phyloP scores from a whole-genome alignment of 2,113 vertebrate species.

The Rhinolophus ferrumequinum region DNA sequence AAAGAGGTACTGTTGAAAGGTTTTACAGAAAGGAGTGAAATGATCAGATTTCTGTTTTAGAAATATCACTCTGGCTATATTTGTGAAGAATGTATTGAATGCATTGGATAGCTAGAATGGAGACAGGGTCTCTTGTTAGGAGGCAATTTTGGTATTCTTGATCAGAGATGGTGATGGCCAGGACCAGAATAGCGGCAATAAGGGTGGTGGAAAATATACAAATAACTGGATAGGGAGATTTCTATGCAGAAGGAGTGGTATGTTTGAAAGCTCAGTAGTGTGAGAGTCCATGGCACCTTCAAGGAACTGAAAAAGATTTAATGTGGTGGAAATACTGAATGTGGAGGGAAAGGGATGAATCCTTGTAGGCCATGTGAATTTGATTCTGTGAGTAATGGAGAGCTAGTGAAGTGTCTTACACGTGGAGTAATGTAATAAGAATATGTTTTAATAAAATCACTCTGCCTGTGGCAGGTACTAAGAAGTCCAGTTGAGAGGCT shows the following conservation, averaged over 20 bases:
- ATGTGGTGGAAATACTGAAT: background rate
- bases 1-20: background rate
- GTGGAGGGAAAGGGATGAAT: background rate
- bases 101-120: background rate
- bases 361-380: background rate
- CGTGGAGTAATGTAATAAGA: background rate
- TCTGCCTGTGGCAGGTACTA: background rate
- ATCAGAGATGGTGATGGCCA: background rate
- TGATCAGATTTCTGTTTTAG: background rate
- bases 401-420: background rate
- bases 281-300: background rate
- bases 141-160: background rate
- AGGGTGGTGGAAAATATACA: background rate
- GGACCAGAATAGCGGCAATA: background rate
- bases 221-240: background rate
- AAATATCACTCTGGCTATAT: background rate
- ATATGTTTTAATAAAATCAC: background rate
- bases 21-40: background rate
- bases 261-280: background rate
- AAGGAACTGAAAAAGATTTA: background rate
- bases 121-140: background rate
- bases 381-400: background rate
- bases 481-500: background rate
- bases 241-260: background rate
- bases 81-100: background rate